Evolutionary conservation across 2,888 invertebrate genomes (phyloP).

Genomic region (Pristionchus entomophagus): DNA sequence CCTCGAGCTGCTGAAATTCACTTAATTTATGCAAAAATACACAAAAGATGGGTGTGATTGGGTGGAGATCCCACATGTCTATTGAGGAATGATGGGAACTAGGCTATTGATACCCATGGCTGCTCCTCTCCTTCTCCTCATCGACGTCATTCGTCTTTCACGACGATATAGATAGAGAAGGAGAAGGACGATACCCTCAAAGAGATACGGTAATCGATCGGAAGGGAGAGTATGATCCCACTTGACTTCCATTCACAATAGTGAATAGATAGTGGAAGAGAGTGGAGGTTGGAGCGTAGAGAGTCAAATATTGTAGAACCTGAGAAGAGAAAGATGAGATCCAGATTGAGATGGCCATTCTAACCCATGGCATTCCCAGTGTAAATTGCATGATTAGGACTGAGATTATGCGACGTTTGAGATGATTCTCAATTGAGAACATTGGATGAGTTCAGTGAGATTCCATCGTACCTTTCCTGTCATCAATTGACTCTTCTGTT

Average conservation of each 20-base stretch:
- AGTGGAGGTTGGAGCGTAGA: conserved; percentile 61
- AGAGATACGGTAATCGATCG: not conserved
- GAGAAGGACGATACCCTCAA: conserved; percentile 56
- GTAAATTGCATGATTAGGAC: conserved; percentile 64
- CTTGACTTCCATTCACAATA: conserved; percentile 54
- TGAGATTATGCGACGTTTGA: conserved; percentile 51
- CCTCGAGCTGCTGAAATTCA: not conserved
- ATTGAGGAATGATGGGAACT: not conserved
- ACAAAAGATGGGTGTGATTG: not conserved
- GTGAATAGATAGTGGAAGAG: conserved; percentile 69
- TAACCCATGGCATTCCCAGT: conserved; percentile 68
- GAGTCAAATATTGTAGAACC: conserved; percentile 69
- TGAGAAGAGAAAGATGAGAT: not conserved
- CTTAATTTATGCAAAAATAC: not conserved
- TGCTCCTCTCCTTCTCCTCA: conserved; percentile 38
- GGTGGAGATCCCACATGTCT: too few relatives aligned
- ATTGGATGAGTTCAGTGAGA: not conserved
- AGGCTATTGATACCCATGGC: not conserved
- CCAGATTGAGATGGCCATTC: not conserved
- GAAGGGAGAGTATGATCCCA: not conserved
- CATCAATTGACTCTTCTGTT: conserved; percentile 57
- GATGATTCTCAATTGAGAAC: conserved; percentile 26
- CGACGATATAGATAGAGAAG: conserved; percentile 60
- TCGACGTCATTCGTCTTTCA: conserved; percentile 47
- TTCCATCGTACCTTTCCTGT: conserved; percentile 35